These are phyloP conservation scores for Coptodon bakossiorum DNA, from an alignment of 2,113 vertebrate genomes.

Conservation along the genomic window DNA sequence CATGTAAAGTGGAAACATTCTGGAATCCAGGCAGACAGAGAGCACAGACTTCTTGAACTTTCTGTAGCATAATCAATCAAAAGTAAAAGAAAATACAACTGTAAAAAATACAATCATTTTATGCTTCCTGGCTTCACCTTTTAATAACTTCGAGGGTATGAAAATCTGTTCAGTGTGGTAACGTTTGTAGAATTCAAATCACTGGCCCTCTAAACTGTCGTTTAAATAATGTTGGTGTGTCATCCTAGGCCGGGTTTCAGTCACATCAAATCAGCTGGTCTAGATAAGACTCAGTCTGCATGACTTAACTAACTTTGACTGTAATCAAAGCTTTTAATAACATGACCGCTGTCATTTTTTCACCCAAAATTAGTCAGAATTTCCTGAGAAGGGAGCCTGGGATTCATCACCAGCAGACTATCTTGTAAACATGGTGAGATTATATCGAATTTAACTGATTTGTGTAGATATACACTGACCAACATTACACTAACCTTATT, in stretches of 20 bases:
- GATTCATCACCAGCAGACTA: neutral
- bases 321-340: neutral
- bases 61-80: neutral
- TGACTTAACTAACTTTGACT: neutral
- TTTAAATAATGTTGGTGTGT: neutral
- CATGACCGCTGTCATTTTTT: neutral
- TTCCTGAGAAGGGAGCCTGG: neutral
- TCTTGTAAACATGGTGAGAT: neutral
- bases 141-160: neutral
- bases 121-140: neutral
- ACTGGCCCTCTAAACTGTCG: neutral
- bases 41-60: neutral
- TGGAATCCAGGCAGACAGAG: neutral
- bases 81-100: neutral
- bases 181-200: neutral
- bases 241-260: neutral
- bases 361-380: neutral
- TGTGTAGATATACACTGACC: neutral
- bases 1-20: neutral
- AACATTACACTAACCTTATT: neutral
- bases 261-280: neutral
- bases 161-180: neutral
- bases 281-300: neutral
- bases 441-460: neutral
- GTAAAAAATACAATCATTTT: neutral